phyloP scores from a whole-genome alignment of 1,140 invertebrate species.

The Rhizoglyphus robini region DNA sequence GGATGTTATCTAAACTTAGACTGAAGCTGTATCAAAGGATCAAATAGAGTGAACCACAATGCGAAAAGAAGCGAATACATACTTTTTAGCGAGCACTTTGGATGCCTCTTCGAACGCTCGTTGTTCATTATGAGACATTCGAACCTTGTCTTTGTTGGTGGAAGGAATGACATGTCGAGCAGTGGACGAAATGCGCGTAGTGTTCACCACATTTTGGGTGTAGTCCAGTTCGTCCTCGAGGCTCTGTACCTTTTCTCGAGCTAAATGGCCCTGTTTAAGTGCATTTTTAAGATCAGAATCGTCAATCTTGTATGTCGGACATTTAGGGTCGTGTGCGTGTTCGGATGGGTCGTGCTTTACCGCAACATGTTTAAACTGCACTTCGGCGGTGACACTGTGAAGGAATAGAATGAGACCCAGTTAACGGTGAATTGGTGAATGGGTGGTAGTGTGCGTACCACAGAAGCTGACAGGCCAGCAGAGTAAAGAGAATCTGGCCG shows the following conservation, averaged over 20 bases:
- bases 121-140: conserved; percentile 11
- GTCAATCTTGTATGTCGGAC: background rate
- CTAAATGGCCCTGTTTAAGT: background rate
- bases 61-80: background rate
- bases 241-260: background rate
- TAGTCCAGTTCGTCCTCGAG: background rate
- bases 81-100: conserved; percentile 18
- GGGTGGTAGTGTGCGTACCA: too few relatives aligned
- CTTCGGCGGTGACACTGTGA: background rate
- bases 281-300: conserved; percentile 1
- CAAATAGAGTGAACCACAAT: background rate
- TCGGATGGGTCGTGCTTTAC: background rate
- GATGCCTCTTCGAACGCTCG: conserved; percentile 14
- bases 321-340: background rate
- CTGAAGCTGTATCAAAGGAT: conserved; percentile 1
- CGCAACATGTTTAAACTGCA: background rate
- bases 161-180: conserved; percentile 17
- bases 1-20: conserved; percentile 2
- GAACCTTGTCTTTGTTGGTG: background rate
- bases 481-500: too few relatives aligned
- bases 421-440: background rate
- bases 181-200: background rate
- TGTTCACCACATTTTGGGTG: background rate
- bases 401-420: background rate
- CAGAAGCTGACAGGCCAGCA: too few relatives aligned